These are phyloP conservation scores for pig (Sus scrofa) DNA, from an alignment of 2,113 vertebrate species.

Conservation along the genomic window T2T-Sscrofa CM000824.6:163950501-163951000, in stretches of 20 bases:
- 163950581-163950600: not conserved
- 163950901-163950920: too few relatives aligned
- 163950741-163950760: not conserved
- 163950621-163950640: conserved; percentile 49
- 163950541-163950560: not conserved
- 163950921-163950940: not conserved
- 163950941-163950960: conserved; percentile 46
- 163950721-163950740: not conserved
- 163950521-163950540: not conserved
- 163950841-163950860: too few relatives aligned
- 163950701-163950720: not conserved
- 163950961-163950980: conserved; percentile 21
- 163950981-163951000: conserved; percentile 72
- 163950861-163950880: too few relatives aligned
- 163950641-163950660: not conserved
- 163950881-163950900: too few relatives aligned
- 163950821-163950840: too few relatives aligned
- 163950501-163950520: conserved; percentile 5
- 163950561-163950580: conserved; percentile 25
- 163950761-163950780: not conserved
- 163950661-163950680: conserved; percentile 48
- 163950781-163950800: too few relatives aligned
- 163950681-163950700: not conserved
- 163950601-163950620: conserved; percentile 40
- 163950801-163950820: too few relatives aligned